phyloP scores from a whole-genome alignment of 2,113 vertebrate genomes.

The Hiodon tergisus region DNA sequence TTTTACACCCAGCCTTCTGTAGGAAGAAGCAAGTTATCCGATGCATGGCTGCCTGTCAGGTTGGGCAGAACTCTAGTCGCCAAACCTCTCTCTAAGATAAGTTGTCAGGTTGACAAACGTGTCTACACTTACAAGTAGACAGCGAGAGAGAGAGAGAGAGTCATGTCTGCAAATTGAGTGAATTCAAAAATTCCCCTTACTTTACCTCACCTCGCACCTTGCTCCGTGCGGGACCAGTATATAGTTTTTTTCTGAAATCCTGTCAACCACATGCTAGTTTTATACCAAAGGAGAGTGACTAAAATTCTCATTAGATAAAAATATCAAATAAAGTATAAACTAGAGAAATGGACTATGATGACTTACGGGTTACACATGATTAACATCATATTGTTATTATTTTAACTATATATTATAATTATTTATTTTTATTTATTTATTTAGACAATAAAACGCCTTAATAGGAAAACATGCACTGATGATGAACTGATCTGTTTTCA shows the following conservation, averaged over 20 bases:
- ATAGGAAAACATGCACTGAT: background rate
- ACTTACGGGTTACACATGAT: background rate
- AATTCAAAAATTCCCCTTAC: background rate
- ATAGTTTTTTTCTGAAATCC: background rate
- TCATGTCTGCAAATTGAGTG: background rate
- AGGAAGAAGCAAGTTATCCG: background rate
- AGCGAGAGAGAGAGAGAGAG: background rate
- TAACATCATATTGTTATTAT: background rate
- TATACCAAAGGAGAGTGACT: background rate
- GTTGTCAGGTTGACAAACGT: background rate
- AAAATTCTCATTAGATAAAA: background rate
- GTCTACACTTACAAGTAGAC: background rate
- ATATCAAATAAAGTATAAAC: background rate
- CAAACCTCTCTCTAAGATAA: background rate
- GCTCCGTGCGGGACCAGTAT: background rate
- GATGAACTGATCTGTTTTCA: background rate
- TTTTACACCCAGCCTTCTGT: background rate
- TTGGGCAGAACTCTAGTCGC: background rate
- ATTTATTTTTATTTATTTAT: constrained; percentile 10
- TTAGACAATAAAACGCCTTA: background rate
- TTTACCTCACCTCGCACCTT: background rate
- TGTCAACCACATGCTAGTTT: constrained; percentile 1
- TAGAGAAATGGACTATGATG: background rate
- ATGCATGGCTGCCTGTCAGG: background rate
- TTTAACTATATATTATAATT: constrained; percentile 9